Evolutionary conservation across 2,888 invertebrate species (phyloP).

Genomic region (Sphecodes monilicornis): DNA sequence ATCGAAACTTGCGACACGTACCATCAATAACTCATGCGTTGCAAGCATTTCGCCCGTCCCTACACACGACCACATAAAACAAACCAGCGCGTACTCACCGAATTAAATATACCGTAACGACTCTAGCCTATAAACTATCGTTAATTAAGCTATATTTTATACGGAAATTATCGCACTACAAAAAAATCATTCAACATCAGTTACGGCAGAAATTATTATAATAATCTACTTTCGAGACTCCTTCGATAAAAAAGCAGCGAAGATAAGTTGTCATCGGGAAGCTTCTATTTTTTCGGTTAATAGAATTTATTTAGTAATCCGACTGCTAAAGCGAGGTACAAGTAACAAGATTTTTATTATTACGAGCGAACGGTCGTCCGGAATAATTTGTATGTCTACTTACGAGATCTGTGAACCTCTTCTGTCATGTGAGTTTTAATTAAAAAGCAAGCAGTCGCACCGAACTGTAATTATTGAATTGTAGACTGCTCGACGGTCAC

Average conservation of each 20-base stretch:
- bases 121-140: neutral
- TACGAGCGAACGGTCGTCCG: neutral
- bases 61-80: neutral
- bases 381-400: conserved; percentile 22
- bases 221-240: neutral
- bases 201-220: neutral
- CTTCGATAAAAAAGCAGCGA: neutral
- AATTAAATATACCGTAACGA: neutral
- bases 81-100: neutral
- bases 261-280: neutral
- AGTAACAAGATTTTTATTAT: neutral
- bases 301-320: neutral
- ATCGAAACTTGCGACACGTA: conserved; percentile 61
- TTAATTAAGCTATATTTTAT: neutral
- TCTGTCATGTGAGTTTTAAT: conserved; percentile 13
- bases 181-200: neutral
- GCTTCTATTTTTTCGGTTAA: neutral
- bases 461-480: neutral
- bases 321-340: neutral
- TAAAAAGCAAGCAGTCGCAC: conserved; percentile 5
- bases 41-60: neutral
- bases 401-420: conserved; percentile 22
- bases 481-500: neutral
- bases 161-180: neutral
- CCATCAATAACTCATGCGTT: conserved; percentile 29